Conservation (phyloP, 1,140 invertebrate species). For the Rhagoletis zephyria region DNA sequence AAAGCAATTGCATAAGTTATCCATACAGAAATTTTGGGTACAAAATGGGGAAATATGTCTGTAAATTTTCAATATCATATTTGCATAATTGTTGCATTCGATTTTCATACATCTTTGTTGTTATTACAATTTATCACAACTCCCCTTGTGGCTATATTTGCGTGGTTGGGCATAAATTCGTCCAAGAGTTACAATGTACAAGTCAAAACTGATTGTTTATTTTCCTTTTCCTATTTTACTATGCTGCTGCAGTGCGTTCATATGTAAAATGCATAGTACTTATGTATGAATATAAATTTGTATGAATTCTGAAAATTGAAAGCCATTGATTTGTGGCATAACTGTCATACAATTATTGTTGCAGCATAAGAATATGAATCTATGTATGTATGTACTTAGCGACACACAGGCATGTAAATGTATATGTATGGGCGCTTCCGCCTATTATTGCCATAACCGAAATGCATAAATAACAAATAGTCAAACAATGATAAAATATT, state of each 20-base stretch:
- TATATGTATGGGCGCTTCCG: slow-evolving; percentile 8
- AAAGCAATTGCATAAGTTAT: too few relatives aligned
- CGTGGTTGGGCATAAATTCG: too few relatives aligned
- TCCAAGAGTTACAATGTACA: background rate
- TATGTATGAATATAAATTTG: background rate
- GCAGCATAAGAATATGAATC: background rate
- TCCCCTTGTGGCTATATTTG: too few relatives aligned
- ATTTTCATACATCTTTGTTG: too few relatives aligned
- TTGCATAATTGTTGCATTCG: too few relatives aligned
- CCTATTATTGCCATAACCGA: slow-evolving; percentile 51
- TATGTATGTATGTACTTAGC: background rate
- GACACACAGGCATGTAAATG: background rate
- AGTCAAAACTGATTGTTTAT: slow-evolving; percentile 17
- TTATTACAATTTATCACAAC: too few relatives aligned
- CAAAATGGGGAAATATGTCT: too few relatives aligned
- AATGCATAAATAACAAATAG: slow-evolving; percentile 45
- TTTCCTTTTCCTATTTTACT: slow-evolving; percentile 20
- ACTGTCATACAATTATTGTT: slow-evolving; percentile 29
- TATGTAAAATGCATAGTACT: background rate
- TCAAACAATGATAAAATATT: slow-evolving; percentile 47
- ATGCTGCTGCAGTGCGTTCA: background rate
- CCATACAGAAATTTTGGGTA: too few relatives aligned
- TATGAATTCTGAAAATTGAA: background rate
- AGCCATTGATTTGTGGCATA: slow-evolving; percentile 19
- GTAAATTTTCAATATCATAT: too few relatives aligned